Evolutionary conservation across 1,140 invertebrate species (phyloP).

Genomic region (Musca vetustissima): DNA sequence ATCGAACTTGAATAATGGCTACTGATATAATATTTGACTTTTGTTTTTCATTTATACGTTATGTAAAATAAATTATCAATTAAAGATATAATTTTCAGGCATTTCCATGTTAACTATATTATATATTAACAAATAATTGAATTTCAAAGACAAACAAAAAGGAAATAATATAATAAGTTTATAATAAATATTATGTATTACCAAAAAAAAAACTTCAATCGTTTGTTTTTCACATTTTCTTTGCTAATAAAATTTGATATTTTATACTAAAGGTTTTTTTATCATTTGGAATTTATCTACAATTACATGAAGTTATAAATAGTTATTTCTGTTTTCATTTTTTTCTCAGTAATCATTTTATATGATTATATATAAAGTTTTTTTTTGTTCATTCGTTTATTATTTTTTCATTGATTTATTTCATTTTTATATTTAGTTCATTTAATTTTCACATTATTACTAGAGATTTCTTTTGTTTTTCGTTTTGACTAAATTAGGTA

Average conservation of each 20-base stretch:
- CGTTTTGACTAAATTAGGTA: too few species aligned
- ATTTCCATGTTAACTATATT: slow-evolving; percentile 21
- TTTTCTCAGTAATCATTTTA: slow-evolving; percentile 4
- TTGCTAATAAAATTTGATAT: slow-evolving; percentile 7
- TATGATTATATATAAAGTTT: slow-evolving; percentile 13
- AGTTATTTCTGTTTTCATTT: too few species aligned
- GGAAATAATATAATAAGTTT: neutral
- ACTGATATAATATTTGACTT: too few species aligned
- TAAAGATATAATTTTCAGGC: slow-evolving; percentile 11
- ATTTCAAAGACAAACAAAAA: neutral
- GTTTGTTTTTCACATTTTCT: neutral
- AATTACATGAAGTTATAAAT: slow-evolving; percentile 21
- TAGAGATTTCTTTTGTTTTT: neutral
- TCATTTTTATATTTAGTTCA: neutral
- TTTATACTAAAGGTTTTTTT: neutral
- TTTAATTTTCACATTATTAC: neutral
- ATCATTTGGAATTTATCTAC: slow-evolving; percentile 19
- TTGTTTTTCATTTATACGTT: neutral
- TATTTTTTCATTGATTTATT: slow-evolving; percentile 11
- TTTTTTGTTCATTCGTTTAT: slow-evolving; percentile 11
- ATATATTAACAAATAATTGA: slow-evolving; percentile 7
- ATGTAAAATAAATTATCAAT: slow-evolving; percentile 10
- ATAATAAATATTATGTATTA: neutral
- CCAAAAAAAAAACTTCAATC: neutral
- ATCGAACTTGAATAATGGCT: too few species aligned